phyloP scores from a whole-genome alignment of 2,113 vertebrate genomes.

The Scomber colias region DNA sequence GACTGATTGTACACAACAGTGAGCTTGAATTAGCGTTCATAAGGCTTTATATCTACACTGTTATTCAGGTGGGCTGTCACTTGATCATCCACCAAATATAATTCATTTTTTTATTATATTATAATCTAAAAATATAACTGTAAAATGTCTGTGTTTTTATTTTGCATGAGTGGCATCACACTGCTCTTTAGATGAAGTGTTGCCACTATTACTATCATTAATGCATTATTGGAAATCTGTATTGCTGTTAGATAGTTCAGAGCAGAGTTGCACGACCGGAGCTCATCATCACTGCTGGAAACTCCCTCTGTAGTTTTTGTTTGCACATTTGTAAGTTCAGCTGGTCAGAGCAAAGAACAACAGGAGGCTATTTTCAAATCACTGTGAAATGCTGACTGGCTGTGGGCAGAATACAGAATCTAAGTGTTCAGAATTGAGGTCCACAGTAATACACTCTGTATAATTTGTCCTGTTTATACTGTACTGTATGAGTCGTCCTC shows the following conservation, averaged over 20 bases:
- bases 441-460: background rate
- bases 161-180: too few species aligned
- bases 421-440: background rate
- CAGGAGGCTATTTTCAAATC: background rate
- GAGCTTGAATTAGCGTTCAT: background rate
- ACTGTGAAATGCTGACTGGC: background rate
- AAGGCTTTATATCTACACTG: background rate
- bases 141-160: too few species aligned
- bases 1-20: background rate
- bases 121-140: too few species aligned
- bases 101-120: background rate
- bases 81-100: background rate
- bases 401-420: background rate
- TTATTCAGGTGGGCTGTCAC: background rate
- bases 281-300: background rate
- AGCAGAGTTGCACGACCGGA: background rate
- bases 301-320: conserved; percentile 2
- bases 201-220: too few species aligned
- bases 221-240: too few species aligned
- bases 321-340: background rate
- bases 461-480: background rate
- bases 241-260: background rate
- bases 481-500: background rate
- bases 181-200: too few species aligned
- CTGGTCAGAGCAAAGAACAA: conserved; percentile 5